phyloP scores from a whole-genome alignment of 2,888 invertebrate genomes.

The Lepidonotus clava region DNA sequence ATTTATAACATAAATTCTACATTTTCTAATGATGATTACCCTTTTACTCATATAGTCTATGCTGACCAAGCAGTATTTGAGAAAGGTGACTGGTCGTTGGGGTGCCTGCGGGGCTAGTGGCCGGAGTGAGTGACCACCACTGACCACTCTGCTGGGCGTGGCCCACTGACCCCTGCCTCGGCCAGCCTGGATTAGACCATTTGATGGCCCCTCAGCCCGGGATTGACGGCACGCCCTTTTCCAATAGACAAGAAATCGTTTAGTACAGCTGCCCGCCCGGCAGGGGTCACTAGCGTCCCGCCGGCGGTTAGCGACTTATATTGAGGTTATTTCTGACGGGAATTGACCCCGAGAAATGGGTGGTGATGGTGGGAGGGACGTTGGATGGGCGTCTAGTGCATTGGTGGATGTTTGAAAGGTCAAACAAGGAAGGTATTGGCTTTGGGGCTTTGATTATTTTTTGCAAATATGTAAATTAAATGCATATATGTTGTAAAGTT shows the following conservation, averaged over 20 bases:
- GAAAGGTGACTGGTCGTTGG: too few species aligned
- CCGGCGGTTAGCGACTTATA: slow-evolving; percentile 1
- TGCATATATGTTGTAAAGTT: too few species aligned
- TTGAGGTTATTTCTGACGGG: slow-evolving; percentile 1
- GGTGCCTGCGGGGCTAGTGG: too few species aligned
- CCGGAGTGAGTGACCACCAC: not conserved
- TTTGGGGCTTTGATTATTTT: too few species aligned
- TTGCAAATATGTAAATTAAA: too few species aligned
- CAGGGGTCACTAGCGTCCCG: not conserved
- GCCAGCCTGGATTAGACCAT: slow-evolving; percentile 6
- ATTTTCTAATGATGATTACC: too few species aligned
- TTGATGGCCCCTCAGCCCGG: not conserved
- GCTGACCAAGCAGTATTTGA: not conserved
- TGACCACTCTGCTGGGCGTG: slow-evolving; percentile 18
- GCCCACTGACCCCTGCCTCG: not conserved
- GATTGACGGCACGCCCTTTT: slow-evolving; percentile 39
- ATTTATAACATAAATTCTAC: too few species aligned
- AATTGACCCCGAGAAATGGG: not conserved
- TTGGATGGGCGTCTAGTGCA: not conserved
- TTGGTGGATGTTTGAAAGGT: not conserved
- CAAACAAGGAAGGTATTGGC: too few species aligned
- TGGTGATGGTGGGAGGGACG: too few species aligned
- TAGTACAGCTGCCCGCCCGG: not conserved
- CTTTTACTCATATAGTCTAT: too few species aligned
- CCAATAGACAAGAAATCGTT: slow-evolving; percentile 31